These are phyloP conservation scores for Apotomis betuletana DNA, from an alignment of 2,888 invertebrate genomes.

Conservation along the genomic window DNA sequence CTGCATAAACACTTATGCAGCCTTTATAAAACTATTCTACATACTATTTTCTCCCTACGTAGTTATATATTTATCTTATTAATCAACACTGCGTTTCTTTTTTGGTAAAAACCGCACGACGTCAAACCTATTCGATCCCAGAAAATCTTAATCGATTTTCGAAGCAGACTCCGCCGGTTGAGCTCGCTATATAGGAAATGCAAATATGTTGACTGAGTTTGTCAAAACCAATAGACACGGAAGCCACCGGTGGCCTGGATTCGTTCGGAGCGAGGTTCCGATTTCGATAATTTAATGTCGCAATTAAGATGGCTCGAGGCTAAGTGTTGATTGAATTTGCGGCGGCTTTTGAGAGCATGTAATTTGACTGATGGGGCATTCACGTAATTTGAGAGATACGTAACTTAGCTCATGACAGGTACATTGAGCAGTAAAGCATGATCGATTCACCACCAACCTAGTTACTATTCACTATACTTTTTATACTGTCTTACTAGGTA, in stretches of 20 bases:
- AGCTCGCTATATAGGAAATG: conserved; percentile 8
- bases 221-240: conserved; percentile 37
- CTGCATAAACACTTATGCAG: no score
- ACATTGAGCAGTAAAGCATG: no score
- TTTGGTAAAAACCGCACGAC: no score
- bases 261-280: conserved; percentile 19
- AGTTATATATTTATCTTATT: no score
- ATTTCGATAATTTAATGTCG: conserved; percentile 35
- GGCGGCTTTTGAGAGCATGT: conserved; percentile 17
- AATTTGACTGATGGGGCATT: conserved; percentile 3
- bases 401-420: neutral
- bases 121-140: neutral
- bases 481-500: no score
- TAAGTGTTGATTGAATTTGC: conserved; percentile 19
- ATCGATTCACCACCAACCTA: neutral
- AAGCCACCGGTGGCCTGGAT: conserved; percentile 34
- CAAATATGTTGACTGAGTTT: conserved; percentile 29
- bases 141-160: neutral
- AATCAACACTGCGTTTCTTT: no score
- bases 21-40: no score
- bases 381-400: conserved; percentile 3
- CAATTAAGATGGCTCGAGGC: conserved; percentile 24
- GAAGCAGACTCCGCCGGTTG: neutral
- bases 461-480: neutral
- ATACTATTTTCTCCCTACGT: no score